These are phyloP conservation scores for Geodia barretti DNA, from an alignment of 37 sponge, comb jelly and placozoan species.

Conservation along the genomic window DNA sequence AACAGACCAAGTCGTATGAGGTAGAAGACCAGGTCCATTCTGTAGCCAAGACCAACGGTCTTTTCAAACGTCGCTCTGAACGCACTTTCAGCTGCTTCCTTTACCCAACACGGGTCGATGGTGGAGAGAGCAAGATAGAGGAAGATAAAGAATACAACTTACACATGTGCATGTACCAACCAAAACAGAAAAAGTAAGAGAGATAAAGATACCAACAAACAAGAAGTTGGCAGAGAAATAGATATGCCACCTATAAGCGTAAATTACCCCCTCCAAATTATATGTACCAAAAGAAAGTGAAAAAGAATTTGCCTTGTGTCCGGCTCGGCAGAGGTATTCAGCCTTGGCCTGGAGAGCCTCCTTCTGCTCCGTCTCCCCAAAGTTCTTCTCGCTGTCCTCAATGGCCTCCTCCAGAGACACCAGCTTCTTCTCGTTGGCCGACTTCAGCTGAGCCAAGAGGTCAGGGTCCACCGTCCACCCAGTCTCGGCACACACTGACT, in stretches of 20 bases:
- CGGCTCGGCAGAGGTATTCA: slow-evolving; percentile 93
- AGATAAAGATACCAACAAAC: not conserved
- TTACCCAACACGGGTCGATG: not conserved
- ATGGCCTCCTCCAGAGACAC: slow-evolving; percentile 69
- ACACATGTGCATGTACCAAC: no score
- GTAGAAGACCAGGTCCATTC: slow-evolving; percentile 94
- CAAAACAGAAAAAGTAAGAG: not conserved
- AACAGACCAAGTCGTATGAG: slow-evolving; percentile 92
- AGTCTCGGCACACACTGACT: slow-evolving; percentile 70
- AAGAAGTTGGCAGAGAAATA: not conserved
- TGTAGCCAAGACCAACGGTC: slow-evolving; percentile 88
- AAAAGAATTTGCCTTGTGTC: slow-evolving; percentile 92
- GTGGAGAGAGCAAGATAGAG: no score
- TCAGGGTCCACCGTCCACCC: slow-evolving; percentile 50
- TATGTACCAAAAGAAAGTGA: no score
- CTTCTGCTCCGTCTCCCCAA: slow-evolving; percentile 93
- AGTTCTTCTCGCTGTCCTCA: slow-evolving; percentile 87
- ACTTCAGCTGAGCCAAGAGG: slow-evolving; percentile 68
- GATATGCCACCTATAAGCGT: not conserved
- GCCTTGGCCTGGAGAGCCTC: slow-evolving; percentile 92
- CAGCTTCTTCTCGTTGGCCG: slow-evolving; percentile 65
- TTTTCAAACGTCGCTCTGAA: slow-evolving; percentile 63
- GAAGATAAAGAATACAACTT: no score
- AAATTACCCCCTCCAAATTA: not conserved
- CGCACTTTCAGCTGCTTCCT: slow-evolving; percentile 54